Evolutionary conservation across 2,113 vertebrate genomes (phyloP), one percentile per base, ranked within the genome.

Genomic region (Delphinapterus leucas): DNA sequence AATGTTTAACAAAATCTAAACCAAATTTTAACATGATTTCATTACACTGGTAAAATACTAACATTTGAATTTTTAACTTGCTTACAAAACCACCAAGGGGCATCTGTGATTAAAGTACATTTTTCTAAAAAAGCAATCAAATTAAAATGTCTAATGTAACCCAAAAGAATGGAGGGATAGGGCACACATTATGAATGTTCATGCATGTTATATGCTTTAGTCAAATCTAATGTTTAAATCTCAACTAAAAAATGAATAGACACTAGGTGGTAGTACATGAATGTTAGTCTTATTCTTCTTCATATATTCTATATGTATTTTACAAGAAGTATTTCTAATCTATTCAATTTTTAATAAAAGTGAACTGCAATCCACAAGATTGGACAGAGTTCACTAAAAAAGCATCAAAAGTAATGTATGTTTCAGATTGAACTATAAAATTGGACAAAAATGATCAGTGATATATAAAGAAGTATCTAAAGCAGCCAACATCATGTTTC

Each of bases 1-100:
- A 96, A 94, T 55, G 11, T 73, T 86, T 83, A 86, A 88, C 31
- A 83, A 96, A 95, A 92, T 53, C 61, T 87, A 97, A 88, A 88
- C 7, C 12, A 85, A 89, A 93, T 71, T 65, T 92, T 93, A 92
- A 81, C 47, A 93, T 47, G 70, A 96, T 90, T 95, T 83, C 33
- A 96, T 20, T 87, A 87, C 25, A 83, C 26, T 87, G 60, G 33
- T 33, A 92, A 95, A 68, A 95, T 65, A 83, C 2, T 80, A 84
- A 73, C 44, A 38, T 58, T 53, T 71, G 47, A 93, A 93, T 70
- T 92, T 92, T 83, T 60, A 77, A 87, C 25, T 73, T 82, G 25
- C 58, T 88, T 73, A 25, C 31, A 92, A 96, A 82, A 60, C 25
- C 63, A 82, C 26, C 14, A 53, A 68, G 49, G 9, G 31, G n/a